Evolutionary conservation across 2,113 vertebrate species (phyloP).

Genomic region (Synodontis membranacea): DNA sequence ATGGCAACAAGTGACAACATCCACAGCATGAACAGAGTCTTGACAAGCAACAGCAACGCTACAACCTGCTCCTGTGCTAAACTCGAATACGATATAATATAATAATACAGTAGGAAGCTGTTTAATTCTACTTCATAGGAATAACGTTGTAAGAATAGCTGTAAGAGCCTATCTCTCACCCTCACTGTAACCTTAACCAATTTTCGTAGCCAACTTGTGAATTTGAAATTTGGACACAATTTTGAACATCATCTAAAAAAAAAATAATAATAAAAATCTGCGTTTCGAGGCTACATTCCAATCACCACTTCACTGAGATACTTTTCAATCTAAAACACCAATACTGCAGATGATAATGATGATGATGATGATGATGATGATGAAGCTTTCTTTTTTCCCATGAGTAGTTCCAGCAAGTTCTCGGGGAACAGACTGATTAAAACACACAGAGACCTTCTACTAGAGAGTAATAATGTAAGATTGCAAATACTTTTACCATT

Average conservation of each 20-base stretch:
- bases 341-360: neutral
- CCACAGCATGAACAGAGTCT: conserved; percentile 32
- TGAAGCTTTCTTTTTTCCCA: neutral
- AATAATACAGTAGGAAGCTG: neutral
- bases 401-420: neutral
- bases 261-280: neutral
- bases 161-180: neutral
- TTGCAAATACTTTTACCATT: neutral
- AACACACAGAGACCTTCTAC: neutral
- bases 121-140: neutral
- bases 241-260: neutral
- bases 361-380: neutral
- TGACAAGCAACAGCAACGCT: conserved; percentile 27
- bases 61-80: conserved; percentile 1
- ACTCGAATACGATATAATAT: neutral
- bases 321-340: neutral
- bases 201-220: neutral
- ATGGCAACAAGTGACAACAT: conserved; percentile 63
- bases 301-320: neutral
- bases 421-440: conserved; percentile 4
- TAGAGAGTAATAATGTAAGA: neutral
- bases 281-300: neutral
- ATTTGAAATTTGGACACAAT: neutral
- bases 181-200: neutral
- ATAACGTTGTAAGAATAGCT: neutral